phyloP scores from a whole-genome alignment of 1,140 invertebrate genomes.

The Neodiprion fabricii region DNA sequence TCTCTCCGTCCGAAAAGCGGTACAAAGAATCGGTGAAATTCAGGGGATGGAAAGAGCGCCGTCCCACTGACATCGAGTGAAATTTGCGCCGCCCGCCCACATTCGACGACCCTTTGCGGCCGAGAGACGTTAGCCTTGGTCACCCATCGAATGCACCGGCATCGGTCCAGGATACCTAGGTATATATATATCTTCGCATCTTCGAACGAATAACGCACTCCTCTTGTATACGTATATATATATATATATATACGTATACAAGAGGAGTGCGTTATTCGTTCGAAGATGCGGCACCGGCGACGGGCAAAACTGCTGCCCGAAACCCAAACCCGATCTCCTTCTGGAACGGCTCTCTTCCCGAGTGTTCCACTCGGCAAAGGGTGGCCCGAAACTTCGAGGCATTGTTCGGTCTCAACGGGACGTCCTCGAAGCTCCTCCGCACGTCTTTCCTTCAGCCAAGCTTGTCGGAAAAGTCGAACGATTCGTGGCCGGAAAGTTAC shows the following conservation, averaged over 20 bases:
- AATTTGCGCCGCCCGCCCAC: conserved; percentile 2
- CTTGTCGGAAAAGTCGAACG: too few species aligned
- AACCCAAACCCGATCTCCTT: neutral
- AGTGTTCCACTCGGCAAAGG: neutral
- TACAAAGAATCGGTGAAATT: neutral
- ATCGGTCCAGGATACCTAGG: too few species aligned
- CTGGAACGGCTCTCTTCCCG: neutral
- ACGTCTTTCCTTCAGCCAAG: too few species aligned
- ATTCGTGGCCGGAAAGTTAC: too few species aligned
- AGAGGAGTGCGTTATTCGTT: too few species aligned
- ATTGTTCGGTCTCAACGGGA: neutral
- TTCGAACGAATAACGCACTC: too few species aligned
- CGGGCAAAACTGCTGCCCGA: neutral
- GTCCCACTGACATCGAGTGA: neutral
- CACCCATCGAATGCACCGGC: neutral
- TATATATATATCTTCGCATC: too few species aligned
- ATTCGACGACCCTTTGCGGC: neutral
- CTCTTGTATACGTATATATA: too few species aligned
- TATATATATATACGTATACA: too few species aligned
- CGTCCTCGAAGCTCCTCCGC: neutral
- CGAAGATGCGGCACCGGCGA: neutral
- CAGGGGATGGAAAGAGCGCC: neutral
- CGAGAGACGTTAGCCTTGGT: neutral
- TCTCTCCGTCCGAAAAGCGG: neutral
- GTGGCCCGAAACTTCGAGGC: neutral